Conservation (phyloP, 2,797 vertebrate species). For the Triplophysa yarkandensis region DNA sequence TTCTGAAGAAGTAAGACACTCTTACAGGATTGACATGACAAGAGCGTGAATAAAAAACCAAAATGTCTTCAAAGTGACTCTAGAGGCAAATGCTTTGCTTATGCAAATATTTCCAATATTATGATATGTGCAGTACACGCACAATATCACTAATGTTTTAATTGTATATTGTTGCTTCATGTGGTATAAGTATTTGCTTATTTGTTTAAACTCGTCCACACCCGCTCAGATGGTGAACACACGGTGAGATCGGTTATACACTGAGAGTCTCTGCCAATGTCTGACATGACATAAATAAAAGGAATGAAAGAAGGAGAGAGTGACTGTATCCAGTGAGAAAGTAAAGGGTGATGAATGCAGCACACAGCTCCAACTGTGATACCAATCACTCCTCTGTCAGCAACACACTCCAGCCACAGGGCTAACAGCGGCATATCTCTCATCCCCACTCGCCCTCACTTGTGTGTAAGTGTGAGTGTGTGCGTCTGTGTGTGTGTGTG, state of each 20-base stretch:
- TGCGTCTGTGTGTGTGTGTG: no score
- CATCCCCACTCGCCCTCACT: not conserved
- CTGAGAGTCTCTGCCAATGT: conserved; percentile 10
- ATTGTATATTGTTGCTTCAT: no score
- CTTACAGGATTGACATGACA: no score
- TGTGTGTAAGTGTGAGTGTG: no score
- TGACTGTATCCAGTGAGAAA: conserved; percentile 9
- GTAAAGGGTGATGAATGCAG: conserved; percentile 33
- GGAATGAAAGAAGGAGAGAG: conserved; percentile 10
- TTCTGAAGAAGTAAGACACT: no score
- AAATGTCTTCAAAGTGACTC: no score
- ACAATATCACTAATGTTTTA: no score
- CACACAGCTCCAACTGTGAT: conserved; percentile 25
- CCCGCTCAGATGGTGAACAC: conserved; percentile 3
- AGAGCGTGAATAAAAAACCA: no score
- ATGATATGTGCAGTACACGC: no score
- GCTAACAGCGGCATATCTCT: conserved; percentile 21
- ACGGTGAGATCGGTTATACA: not conserved
- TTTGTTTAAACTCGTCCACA: conserved; percentile 7
- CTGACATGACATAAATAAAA: conserved; percentile 21
- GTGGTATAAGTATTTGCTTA: not conserved
- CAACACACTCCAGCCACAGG: conserved; percentile 31
- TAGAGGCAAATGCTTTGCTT: no score
- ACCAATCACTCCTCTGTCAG: conserved; percentile 39
- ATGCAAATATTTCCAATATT: no score